Conservation (phyloP, 1,140 invertebrate genomes). For the Whitmania pigra region DNA sequence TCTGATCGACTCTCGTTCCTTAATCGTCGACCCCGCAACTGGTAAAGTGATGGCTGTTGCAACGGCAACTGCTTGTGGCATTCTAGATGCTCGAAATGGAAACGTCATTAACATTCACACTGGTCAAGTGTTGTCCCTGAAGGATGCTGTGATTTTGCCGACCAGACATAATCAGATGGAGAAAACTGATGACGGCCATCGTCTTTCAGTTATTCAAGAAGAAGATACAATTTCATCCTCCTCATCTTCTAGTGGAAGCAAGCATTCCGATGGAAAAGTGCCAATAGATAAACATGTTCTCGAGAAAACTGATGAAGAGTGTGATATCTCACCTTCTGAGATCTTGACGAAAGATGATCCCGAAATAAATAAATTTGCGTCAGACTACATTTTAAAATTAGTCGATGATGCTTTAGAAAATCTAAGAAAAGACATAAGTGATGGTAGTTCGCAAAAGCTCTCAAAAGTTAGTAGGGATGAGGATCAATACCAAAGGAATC, state of each 20-base stretch:
- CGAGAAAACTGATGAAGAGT: neutral
- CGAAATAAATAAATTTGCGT: neutral
- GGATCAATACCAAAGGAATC: too few relatives aligned
- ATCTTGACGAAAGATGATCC: neutral
- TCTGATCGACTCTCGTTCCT: constrained; percentile 13
- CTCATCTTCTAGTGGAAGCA: neutral
- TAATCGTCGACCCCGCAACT: constrained; percentile 23
- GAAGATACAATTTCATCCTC: constrained; percentile 6
- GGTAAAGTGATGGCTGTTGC: constrained; percentile 23
- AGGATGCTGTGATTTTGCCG: constrained; percentile 11
- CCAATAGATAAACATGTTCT: neutral
- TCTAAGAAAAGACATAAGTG: neutral
- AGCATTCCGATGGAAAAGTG: neutral
- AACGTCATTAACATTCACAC: constrained; percentile 26
- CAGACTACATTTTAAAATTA: neutral
- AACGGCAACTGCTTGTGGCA: constrained; percentile 20
- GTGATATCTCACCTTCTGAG: neutral
- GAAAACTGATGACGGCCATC: neutral
- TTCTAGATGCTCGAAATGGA: constrained; percentile 23
- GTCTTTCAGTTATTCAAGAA: constrained; percentile 2
- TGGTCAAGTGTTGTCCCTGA: constrained; percentile 23
- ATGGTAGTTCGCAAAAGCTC: too few relatives aligned
- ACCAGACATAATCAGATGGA: neutral
- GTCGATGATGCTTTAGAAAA: constrained; percentile 3
- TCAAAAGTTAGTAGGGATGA: too few relatives aligned